Percentiles rank a stretch among this genome's conserved stretches.
Evolutionary conservation across 2,888 invertebrate species (phyloP).

Genomic region (Drosophila sordidula): DNA sequence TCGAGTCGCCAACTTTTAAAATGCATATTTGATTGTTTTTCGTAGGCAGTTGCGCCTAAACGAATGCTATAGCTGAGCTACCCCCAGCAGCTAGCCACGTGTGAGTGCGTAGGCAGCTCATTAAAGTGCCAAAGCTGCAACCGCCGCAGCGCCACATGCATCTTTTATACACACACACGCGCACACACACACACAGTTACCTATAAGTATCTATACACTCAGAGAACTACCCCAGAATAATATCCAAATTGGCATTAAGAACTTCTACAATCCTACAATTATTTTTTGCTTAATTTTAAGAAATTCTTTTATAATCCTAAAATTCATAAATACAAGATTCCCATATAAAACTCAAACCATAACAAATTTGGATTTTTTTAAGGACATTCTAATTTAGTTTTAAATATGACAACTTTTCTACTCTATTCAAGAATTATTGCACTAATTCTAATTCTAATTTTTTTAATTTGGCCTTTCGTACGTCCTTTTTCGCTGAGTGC

Average conservation of each 20-base stretch:
- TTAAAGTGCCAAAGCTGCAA: conserved; percentile 52
- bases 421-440: too few species aligned
- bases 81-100: conserved; percentile 1
- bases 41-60: conserved; percentile 39
- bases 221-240: neutral
- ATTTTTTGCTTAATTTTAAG: too few species aligned
- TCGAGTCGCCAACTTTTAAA: conserved; percentile 70
- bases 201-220: conserved; percentile 17
- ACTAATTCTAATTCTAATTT: too few species aligned
- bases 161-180: conserved; percentile 38
- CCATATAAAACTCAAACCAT: too few species aligned
- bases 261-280: too few species aligned
- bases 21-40: conserved; percentile 78
- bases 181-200: conserved; percentile 19
- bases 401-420: too few species aligned
- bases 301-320: too few species aligned
- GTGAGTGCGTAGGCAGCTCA: conserved; percentile 50
- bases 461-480: too few species aligned
- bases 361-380: too few species aligned
- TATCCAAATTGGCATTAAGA: too few species aligned
- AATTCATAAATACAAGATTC: too few species aligned
- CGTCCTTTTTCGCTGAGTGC: neutral
- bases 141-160: conserved; percentile 41
- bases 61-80: conserved; percentile 53
- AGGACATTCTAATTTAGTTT: too few species aligned